Evolutionary conservation across 2,113 vertebrate species (phyloP).

Genomic region (Variabilichromis moorii): DNA sequence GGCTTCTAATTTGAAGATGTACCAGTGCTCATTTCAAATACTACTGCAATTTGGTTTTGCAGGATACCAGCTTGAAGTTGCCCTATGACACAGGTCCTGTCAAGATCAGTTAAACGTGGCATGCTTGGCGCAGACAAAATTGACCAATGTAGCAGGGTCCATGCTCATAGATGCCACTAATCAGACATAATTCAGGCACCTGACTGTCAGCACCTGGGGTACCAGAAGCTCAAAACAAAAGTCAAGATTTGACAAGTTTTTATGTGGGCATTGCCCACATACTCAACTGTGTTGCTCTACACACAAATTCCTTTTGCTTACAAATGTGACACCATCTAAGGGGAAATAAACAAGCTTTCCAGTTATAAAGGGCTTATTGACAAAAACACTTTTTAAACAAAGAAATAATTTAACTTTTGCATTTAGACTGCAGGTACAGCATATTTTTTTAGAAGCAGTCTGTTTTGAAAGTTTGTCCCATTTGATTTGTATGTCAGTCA

Average conservation of each 20-base stretch:
- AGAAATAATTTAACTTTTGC: not conserved
- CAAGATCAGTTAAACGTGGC: not conserved
- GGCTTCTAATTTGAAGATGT: not conserved
- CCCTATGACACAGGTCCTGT: not conserved
- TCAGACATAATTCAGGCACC: not conserved
- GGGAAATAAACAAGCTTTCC: not conserved
- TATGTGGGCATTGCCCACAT: not conserved
- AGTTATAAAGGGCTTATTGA: not conserved
- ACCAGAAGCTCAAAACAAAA: not conserved
- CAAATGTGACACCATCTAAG: not conserved
- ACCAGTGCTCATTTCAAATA: not conserved
- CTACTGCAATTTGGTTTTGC: not conserved
- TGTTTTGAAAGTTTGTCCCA: not conserved
- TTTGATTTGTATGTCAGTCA: not conserved
- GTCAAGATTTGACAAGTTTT: not conserved
- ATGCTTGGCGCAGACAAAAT: not conserved
- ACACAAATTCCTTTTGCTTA: not conserved
- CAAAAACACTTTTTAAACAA: not conserved
- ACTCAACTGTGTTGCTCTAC: not conserved
- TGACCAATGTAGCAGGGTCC: not conserved
- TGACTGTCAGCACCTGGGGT: not conserved
- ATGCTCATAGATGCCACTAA: not conserved
- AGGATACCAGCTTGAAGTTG: not conserved
- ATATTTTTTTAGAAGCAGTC: not conserved
- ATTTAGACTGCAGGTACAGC: not conserved